These are phyloP conservation scores for Plagiodera versicolora DNA, from an alignment of 2,888 invertebrate genomes.

Conservation along the genomic window DNA sequence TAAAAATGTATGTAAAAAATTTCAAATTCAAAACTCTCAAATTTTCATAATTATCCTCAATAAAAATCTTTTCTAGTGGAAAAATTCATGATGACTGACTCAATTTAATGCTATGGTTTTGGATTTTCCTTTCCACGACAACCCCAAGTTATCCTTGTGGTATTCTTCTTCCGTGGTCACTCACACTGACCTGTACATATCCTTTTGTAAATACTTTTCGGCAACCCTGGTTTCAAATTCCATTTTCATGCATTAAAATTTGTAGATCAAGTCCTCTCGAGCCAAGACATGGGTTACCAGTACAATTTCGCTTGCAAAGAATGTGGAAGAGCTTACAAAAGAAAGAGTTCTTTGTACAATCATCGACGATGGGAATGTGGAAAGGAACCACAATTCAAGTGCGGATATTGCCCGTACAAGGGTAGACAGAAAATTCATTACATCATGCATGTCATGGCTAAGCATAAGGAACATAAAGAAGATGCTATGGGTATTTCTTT, in stretches of 20 bases:
- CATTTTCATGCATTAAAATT: background rate
- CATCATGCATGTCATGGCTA: constrained; percentile 50
- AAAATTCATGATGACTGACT: too few relatives aligned
- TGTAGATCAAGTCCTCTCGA: constrained; percentile 20
- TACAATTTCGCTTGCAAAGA: constrained; percentile 37
- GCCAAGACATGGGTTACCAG: constrained; percentile 29
- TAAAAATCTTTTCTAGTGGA: too few relatives aligned
- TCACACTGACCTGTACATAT: too few relatives aligned
- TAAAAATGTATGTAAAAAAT: too few relatives aligned
- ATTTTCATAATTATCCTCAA: too few relatives aligned
- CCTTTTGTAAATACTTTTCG: background rate
- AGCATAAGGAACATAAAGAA: constrained; percentile 50
- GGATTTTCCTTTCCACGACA: too few relatives aligned
- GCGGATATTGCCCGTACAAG: constrained; percentile 46
- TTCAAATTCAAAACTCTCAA: too few relatives aligned
- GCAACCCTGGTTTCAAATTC: too few relatives aligned
- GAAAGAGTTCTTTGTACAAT: constrained; percentile 42
- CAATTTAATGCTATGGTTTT: too few relatives aligned
- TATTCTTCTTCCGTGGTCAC: too few relatives aligned
- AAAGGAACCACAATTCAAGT: constrained; percentile 42
- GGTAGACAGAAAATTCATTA: constrained; percentile 51
- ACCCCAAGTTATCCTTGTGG: too few relatives aligned
- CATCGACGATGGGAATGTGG: constrained; percentile 43
- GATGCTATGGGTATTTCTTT: constrained; percentile 42
- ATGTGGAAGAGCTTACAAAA: constrained; percentile 41